A percentile compares a stretch with the other conserved stretches of the same genome.
Conservation (phyloP, 2,888 invertebrate genomes). For the Caenorhabditis wallacei region DNA sequence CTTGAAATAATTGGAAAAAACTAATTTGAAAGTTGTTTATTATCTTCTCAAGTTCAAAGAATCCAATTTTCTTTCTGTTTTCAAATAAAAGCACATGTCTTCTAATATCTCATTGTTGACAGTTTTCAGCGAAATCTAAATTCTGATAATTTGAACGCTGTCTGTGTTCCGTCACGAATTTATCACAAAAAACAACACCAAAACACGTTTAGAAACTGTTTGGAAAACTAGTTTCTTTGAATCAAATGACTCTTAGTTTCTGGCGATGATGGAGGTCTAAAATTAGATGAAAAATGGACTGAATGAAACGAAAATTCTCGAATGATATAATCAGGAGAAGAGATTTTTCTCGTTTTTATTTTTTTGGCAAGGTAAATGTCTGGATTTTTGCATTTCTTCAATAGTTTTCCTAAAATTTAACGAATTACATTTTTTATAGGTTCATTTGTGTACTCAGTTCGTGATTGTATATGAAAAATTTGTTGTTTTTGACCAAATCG, state of each 20-base stretch:
- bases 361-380: background rate
- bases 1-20: too few species aligned
- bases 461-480: too few species aligned
- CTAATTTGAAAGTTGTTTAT: too few species aligned
- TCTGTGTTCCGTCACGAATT: slow-evolving; percentile 3
- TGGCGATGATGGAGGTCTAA: background rate
- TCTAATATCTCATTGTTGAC: background rate
- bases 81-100: background rate
- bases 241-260: slow-evolving; percentile 5
- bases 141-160: slow-evolving; percentile 7
- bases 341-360: background rate
- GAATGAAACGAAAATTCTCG: background rate
- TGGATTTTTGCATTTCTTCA: too few species aligned
- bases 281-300: background rate
- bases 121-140: background rate
- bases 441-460: too few species aligned
- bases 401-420: too few species aligned
- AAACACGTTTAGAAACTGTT: slow-evolving; percentile 1
- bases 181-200: slow-evolving; percentile 1
- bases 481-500: too few species aligned
- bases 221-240: background rate
- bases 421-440: too few species aligned
- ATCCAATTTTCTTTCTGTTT: background rate
- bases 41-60: too few species aligned
- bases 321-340: background rate